These are phyloP conservation scores for Phaenicophaeus curvirostris DNA, from an alignment of 2,797 vertebrate genomes.

Conservation along the genomic window DNA sequence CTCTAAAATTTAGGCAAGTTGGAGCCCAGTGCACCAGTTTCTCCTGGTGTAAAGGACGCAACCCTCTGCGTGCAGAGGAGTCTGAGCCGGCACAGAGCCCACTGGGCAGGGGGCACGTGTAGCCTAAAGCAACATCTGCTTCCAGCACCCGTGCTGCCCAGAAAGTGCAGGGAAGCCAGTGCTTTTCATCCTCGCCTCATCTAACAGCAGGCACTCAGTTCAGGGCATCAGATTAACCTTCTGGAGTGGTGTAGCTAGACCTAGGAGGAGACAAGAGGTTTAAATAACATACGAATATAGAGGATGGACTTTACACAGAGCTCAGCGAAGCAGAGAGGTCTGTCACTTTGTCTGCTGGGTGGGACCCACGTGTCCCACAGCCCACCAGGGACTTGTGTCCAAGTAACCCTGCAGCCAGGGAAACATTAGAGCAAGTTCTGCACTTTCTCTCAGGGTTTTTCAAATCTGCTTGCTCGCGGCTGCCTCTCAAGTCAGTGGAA, in stretches of 20 bases:
- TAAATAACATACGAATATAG: background rate
- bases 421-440: background rate
- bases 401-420: background rate
- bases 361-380: background rate
- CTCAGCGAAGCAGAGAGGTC: background rate
- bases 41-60: background rate
- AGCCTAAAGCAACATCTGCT: accelerated
- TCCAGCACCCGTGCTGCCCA: background rate
- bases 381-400: background rate
- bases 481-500: background rate
- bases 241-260: background rate
- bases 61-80: background rate
- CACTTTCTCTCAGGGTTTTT: background rate
- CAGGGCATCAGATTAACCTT: background rate
- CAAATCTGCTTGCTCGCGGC: background rate
- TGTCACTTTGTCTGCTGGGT: background rate
- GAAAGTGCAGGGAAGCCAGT: background rate
- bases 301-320: background rate
- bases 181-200: background rate
- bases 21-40: background rate
- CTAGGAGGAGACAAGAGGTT: accelerated
- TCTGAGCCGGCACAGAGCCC: background rate
- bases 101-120: accelerated
- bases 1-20: background rate
- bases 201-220: background rate